Evolutionary conservation across 1,140 invertebrate genomes (phyloP), one percentile per base, ranked within the genome.

Genomic region (Diorhabda carinulata): DNA sequence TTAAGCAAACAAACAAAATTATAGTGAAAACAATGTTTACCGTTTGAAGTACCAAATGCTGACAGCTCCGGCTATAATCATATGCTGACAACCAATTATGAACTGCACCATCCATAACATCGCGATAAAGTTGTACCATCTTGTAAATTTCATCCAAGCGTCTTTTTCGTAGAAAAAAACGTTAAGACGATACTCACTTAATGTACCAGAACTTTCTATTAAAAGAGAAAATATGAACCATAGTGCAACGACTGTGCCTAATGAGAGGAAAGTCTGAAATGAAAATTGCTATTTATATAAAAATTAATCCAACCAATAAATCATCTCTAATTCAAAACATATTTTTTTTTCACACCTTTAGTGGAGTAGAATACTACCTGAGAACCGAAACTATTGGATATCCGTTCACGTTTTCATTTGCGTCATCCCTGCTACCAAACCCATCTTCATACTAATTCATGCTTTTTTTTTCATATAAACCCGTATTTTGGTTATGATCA

Each of bases 41-140:
- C 90, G 88, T 40, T 87, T 88, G 74, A 93, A 94, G 77, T 89
- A 94, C 92, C 92, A 94, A n/a, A 81, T 83, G 1, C 89, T 84
- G 3, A 93, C 88, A 41, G 91, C 85, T 40, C 90, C 89, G 57
- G 90, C 90, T 57, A 93, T 87, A 0, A 92, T 84, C 80, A 93
- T 86, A 77, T 92, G 89, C 74, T 94, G 91, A 80, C 91, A 92
- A 10, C 90, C 90, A 40, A 92, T 81, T 57, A 89, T 86, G 77
- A 93, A 93, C 80, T 93, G 90, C 44, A 82, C 82, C 45, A 89
- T 82, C 87, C 92, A 92, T 61, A 92, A 84, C 58, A 90, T 83
- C 5, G 87, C 87, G 72, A 92, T 86, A 5, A 93, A 67, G 67
- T 78, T 78, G 25, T 72, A 74, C 67, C 73, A 76, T 40, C 72